Evolutionary conservation across 2,888 invertebrate species (phyloP), one percentile per base, ranked within the genome.

Genomic region (Cheilosia variabilis): DNA sequence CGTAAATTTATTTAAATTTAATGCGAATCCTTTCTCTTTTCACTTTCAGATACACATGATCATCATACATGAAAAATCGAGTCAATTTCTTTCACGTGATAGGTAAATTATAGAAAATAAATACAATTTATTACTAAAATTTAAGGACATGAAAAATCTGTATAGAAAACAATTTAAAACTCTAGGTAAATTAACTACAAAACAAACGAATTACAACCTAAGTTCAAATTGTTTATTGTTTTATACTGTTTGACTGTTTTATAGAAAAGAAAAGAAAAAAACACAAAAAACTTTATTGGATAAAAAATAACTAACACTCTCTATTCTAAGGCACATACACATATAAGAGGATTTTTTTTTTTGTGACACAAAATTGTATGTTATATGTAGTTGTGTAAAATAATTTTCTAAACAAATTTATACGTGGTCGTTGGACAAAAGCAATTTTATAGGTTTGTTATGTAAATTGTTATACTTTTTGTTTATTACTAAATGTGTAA

Each of bases 21-120:
- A 37, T 37, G 47, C 31, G n/a, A 41, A 0, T 22, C 7, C 17
- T 69, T 19, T n/a, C 17, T 69, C 34, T 68, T 69, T 53, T 76
- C 90, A 93, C 92, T 92, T 93, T 89, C 95, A 95, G 95, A 95
- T 95, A 95, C 95, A 92, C 95, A 95, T 93, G 95, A 95, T 92
- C 95, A 95, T 93, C 95, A 94, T 93, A 95, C 95, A 93, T 95
- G 93, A 94, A 92, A 92, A 92, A 90, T 91, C 90, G 91, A 91
- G 92, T 92, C 92, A 92, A 92, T 92, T 92, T 91, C 90, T 89
- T 92, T 91, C 89, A 90, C 91, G 92, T 92, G 92, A 92, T 92
- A 92, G 91, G 90, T 91, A 90, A 92, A 90, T 89, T 71, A 65
- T 65, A 78, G 89, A 90, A 90, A 90, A 89, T 89, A 88, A 87